phyloP scores from a whole-genome alignment of 2,888 invertebrate genomes.

The Trimorus sp. region DNA sequence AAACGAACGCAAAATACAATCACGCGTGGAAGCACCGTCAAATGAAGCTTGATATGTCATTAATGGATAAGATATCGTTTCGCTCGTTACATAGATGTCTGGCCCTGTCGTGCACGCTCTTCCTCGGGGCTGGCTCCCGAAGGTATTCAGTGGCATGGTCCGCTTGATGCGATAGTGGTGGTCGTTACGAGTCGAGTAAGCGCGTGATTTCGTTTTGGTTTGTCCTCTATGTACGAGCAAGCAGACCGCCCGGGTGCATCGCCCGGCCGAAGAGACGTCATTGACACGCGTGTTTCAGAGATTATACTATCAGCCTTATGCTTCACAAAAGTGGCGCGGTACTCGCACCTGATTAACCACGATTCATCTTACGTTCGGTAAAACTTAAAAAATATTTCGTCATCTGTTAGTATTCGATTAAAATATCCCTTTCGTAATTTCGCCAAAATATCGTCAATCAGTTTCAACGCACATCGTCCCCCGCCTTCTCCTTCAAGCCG shows the following conservation, averaged over 20 bases:
- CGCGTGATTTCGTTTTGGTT: slow-evolving; percentile 21
- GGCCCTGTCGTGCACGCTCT: no score
- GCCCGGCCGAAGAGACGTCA: slow-evolving; percentile 37
- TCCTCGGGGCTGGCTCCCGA: no score
- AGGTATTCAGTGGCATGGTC: not conserved
- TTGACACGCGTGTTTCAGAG: slow-evolving; percentile 51
- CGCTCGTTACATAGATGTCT: no score
- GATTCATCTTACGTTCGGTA: slow-evolving; percentile 61
- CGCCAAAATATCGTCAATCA: slow-evolving; percentile 58
- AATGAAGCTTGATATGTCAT: slow-evolving; percentile 60
- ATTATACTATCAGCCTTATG: slow-evolving; percentile 65
- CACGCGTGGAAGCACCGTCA: slow-evolving; percentile 60
- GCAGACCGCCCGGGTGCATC: slow-evolving; percentile 45
- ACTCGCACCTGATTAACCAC: slow-evolving; percentile 53
- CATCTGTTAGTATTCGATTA: slow-evolving; percentile 46
- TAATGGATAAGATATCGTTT: slow-evolving; percentile 52
- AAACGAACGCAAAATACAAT: slow-evolving; percentile 52
- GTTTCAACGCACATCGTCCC: not conserved
- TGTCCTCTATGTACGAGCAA: slow-evolving; percentile 33
- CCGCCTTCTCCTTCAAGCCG: not conserved
- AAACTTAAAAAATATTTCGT: slow-evolving; percentile 51
- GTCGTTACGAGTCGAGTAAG: slow-evolving; percentile 44
- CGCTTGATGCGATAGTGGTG: slow-evolving; percentile 55
- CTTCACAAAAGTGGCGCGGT: slow-evolving; percentile 53
- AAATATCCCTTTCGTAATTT: slow-evolving; percentile 54